Percentiles rank a stretch among this genome's conserved stretches.
These are phyloP conservation scores for Acheta domesticus DNA, from an alignment of 2,888 invertebrate species.

Conservation along the genomic window DNA sequence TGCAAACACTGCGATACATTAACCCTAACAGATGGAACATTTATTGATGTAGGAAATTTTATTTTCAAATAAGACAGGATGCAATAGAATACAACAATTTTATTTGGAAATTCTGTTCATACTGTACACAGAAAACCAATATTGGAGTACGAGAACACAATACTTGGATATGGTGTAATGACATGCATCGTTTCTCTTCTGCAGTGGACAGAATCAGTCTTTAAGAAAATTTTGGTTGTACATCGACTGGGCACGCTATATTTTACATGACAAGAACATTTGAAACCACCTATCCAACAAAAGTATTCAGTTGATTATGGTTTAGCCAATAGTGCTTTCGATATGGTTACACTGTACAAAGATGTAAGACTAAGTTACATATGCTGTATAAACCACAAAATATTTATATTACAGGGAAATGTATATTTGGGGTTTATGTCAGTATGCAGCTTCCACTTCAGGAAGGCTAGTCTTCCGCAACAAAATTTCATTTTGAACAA, in stretches of 20 bases:
- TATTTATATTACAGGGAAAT: no score
- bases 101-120: slow-evolving; percentile 10
- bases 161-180: background rate
- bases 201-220: slow-evolving; percentile 18
- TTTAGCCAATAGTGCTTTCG: background rate
- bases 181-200: slow-evolving; percentile 8
- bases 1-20: no score
- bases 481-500: no score
- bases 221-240: background rate
- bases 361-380: background rate
- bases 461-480: no score
- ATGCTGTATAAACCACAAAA: background rate
- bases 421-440: no score
- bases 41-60: background rate
- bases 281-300: background rate
- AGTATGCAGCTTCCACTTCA: no score
- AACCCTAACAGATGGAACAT: no score
- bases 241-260: background rate
- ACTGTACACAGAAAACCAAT: slow-evolving; percentile 18
- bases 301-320: background rate
- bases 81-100: background rate
- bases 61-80: background rate
- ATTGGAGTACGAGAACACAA: slow-evolving; percentile 18
- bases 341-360: background rate
- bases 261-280: background rate